These are phyloP conservation scores for Mastacembelus armatus DNA, from an alignment of 2,797 vertebrate species.

Conservation along the genomic window DNA sequence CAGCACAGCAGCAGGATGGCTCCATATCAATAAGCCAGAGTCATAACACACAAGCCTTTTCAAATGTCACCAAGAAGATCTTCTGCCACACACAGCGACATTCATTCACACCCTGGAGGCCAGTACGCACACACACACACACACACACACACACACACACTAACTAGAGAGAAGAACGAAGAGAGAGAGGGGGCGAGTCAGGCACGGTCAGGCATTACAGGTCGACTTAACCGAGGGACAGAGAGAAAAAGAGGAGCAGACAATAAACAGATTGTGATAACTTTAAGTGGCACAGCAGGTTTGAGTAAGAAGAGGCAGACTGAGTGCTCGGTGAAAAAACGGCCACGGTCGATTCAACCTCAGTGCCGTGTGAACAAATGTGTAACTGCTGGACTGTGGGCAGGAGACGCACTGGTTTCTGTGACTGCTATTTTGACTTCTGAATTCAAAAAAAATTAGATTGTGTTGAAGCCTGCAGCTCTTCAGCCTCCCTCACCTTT, in stretches of 20 bases:
- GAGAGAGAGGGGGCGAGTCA: constrained; percentile 9
- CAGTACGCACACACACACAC: constrained; percentile 8
- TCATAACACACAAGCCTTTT: constrained; percentile 41
- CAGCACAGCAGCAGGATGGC: background rate
- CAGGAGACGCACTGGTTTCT: constrained; percentile 7
- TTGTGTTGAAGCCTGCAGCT: constrained; percentile 1
- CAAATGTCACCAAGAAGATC: constrained; percentile 58
- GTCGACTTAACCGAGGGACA: constrained; percentile 21
- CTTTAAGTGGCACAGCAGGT: constrained; percentile 11
- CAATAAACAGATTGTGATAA: constrained; percentile 3
- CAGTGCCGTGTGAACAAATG: constrained; percentile 10
- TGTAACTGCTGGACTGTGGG: background rate
- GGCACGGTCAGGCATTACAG: background rate
- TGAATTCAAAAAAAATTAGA: constrained; percentile 5
- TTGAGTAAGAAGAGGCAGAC: constrained; percentile 1
- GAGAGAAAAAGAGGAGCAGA: background rate
- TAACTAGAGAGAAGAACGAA: background rate
- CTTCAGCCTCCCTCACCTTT: constrained; percentile 11
- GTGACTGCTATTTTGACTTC: constrained; percentile 24
- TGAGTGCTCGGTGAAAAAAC: constrained; percentile 1
- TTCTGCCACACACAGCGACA: constrained; percentile 13
- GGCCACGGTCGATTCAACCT: constrained; percentile 18
- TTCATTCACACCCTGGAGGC: background rate
- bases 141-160: constrained; percentile 8
- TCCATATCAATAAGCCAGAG: constrained; percentile 38